phyloP scores from a whole-genome alignment of 2,888 invertebrate genomes.

The Tiphia femorata region DNA sequence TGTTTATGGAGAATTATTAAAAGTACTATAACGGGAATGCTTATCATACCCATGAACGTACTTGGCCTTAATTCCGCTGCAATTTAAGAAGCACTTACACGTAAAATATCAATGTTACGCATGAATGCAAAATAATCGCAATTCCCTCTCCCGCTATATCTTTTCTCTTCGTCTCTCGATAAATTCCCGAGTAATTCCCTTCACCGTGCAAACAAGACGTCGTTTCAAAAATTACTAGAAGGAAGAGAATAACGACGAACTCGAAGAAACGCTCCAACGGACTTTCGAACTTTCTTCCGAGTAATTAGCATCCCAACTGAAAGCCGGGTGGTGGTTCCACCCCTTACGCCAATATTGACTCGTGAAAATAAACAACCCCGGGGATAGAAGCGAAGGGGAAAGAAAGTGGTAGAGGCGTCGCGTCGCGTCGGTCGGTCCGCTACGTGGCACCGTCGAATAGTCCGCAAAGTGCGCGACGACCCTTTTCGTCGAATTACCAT shows the following conservation, averaged over 20 bases:
- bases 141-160: no score
- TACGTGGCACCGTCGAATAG: not conserved
- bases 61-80: no score
- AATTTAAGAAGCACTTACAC: no score
- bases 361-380: constrained; percentile 41
- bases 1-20: no score
- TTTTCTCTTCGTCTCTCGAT: no score
- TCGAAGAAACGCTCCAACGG: constrained; percentile 17
- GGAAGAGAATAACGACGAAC: not conserved
- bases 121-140: no score
- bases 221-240: no score
- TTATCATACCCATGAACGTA: no score
- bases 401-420: not conserved
- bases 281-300: constrained; percentile 38
- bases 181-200: no score
- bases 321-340: constrained; percentile 20
- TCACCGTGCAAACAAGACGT: no score
- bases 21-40: no score
- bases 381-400: not conserved
- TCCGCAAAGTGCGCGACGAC: constrained; percentile 16
- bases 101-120: no score
- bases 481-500: constrained; percentile 57
- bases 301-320: constrained; percentile 46
- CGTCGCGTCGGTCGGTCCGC: not conserved
- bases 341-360: constrained; percentile 48